Conservation (phyloP, 2,888 invertebrate species). For the Gasteruption jaculator region DNA sequence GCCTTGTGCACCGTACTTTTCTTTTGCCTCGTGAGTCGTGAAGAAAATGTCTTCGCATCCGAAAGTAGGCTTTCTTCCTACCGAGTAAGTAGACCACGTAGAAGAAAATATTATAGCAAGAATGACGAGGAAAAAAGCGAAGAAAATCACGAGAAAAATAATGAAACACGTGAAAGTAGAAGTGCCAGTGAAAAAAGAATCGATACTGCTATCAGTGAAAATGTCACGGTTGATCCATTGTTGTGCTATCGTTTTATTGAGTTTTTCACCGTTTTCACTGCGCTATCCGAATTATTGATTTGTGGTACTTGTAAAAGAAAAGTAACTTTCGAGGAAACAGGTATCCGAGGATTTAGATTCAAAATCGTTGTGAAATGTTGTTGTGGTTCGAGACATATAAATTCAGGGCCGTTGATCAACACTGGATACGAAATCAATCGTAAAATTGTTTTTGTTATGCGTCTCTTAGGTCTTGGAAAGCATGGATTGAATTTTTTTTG, state of each 20-base stretch:
- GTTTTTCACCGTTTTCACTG: constrained; percentile 18
- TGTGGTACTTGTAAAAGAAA: constrained; percentile 19
- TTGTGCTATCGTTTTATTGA: constrained; percentile 18
- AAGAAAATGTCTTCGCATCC: too few species aligned
- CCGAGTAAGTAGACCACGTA: too few species aligned
- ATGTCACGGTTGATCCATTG: too few species aligned
- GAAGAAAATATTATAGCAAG: too few species aligned
- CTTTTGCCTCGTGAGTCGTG: too few species aligned
- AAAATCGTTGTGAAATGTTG: constrained; percentile 22
- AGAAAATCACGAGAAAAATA: too few species aligned
- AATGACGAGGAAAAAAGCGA: too few species aligned
- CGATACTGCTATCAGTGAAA: too few species aligned
- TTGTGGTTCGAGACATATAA: constrained; percentile 22
- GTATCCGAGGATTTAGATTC: constrained; percentile 26
- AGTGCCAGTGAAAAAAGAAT: too few species aligned
- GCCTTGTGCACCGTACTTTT: too few species aligned
- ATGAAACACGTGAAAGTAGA: too few species aligned
- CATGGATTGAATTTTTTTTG: constrained; percentile 28
- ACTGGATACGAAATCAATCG: constrained; percentile 27
- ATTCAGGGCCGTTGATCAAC: constrained; percentile 22
- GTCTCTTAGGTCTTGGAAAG: constrained; percentile 24
- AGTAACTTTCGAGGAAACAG: constrained; percentile 22
- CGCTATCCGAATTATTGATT: constrained; percentile 17
- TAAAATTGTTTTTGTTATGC: constrained; percentile 27
- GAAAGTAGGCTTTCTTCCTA: too few species aligned